A percentile compares a stretch with the other conserved stretches of the same genome.
These are phyloP conservation scores for Coptotermes formosanus DNA, from an alignment of 1,140 invertebrate genomes.

Conservation along the genomic window DNA sequence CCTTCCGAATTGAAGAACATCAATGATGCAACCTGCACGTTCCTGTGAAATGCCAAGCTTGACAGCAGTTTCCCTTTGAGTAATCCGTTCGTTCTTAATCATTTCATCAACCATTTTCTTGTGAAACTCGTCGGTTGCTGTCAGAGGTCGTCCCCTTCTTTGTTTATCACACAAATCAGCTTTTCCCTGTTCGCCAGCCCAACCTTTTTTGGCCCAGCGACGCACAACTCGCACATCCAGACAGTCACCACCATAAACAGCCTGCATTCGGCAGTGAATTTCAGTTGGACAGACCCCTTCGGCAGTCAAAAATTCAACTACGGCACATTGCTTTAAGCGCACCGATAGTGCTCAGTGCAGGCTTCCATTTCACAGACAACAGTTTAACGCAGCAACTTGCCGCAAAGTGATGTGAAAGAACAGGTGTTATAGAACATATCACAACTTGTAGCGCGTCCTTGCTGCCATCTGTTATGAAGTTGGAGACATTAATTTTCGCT, in stretches of 20 bases:
- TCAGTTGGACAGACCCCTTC: neutral
- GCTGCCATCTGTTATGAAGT: neutral
- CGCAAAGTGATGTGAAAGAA: too few relatives aligned
- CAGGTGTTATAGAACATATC: neutral
- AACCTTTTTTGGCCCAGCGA: neutral
- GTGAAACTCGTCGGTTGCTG: neutral
- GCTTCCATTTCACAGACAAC: neutral
- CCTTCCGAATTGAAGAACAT: neutral
- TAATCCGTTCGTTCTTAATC: neutral
- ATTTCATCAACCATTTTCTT: neutral
- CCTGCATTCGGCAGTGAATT: neutral
- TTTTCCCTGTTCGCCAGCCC: neutral
- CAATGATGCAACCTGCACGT: neutral
- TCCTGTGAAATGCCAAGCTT: too few relatives aligned
- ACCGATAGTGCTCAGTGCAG: neutral
- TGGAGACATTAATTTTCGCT: neutral
- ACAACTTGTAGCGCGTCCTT: too few relatives aligned
- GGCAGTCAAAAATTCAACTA: neutral
- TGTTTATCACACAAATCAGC: neutral
- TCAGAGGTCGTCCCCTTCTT: neutral
- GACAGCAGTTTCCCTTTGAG: neutral
- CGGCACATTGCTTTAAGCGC: neutral
- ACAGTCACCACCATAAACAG: neutral
- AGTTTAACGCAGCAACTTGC: too few relatives aligned
- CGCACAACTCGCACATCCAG: neutral